A percentile compares a stretch with the other conserved stretches of the same genome.
Evolutionary conservation across 2,113 vertebrate species (phyloP).

Genomic region (Rhinopomastus cyanomelas): DNA sequence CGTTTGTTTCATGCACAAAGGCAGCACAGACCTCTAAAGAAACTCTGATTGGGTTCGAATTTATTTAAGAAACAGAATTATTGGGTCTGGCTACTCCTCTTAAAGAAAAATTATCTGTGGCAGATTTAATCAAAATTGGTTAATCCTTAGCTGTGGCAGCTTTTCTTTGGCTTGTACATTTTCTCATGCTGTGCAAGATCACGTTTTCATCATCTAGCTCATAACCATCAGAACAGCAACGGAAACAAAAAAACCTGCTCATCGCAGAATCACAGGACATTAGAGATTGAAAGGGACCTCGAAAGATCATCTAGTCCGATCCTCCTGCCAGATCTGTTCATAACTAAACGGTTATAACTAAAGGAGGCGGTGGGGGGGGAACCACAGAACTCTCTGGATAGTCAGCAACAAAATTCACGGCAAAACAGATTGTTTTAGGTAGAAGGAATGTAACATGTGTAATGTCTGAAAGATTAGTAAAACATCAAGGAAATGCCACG

Average conservation of each 20-base stretch:
- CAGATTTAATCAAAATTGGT: background rate
- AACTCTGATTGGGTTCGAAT: background rate
- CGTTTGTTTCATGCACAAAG: background rate
- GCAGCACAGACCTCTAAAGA: background rate
- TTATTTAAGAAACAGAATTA: background rate
- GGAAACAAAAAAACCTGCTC: slow-evolving; percentile 18
- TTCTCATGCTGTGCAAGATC: slow-evolving; percentile 16
- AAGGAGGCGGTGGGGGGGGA: background rate
- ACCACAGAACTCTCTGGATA: background rate
- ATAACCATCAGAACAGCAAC: background rate
- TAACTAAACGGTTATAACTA: too few species aligned
- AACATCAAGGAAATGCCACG: background rate
- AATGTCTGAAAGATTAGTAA: background rate
- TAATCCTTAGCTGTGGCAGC: background rate
- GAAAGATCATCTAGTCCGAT: too few species aligned
- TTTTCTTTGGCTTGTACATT: background rate
- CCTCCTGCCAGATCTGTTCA: too few species aligned
- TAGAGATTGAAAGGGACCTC: too few species aligned
- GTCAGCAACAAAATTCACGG: background rate
- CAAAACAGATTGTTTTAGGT: background rate
- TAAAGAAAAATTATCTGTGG: background rate
- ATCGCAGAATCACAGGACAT: too few species aligned
- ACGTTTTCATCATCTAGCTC: background rate
- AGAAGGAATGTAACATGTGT: background rate
- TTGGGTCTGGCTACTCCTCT: background rate